Conservation (phyloP, 2,113 vertebrate species). For the cattle (Bos taurus) region DNA sequence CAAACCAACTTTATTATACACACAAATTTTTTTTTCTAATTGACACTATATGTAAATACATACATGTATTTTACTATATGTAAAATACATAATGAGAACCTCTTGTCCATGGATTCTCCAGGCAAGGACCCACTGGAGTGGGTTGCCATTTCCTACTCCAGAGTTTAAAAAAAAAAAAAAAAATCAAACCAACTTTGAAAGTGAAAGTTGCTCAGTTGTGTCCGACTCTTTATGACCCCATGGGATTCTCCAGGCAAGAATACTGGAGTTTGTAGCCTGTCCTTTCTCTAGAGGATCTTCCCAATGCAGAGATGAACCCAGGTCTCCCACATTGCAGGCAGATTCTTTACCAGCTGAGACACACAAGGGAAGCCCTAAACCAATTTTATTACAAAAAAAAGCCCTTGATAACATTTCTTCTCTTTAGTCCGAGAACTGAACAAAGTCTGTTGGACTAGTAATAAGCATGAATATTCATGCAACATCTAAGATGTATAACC, state of each 20-base stretch:
- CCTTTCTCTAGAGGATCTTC: neutral
- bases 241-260: neutral
- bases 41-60: neutral
- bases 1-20: neutral
- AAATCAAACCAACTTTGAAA: neutral
- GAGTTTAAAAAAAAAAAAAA: neutral
- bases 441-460: neutral
- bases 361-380: neutral
- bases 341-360: neutral
- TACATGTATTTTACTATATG: too few relatives aligned
- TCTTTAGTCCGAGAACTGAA: neutral
- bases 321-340: neutral
- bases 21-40: neutral
- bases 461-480: rapidly evolving
- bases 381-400: neutral
- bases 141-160: neutral
- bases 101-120: neutral
- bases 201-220: rapidly evolving
- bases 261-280: neutral
- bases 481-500: neutral
- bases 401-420: neutral
- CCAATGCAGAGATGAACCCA: neutral
- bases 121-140: neutral
- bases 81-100: neutral
- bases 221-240: too few relatives aligned